Evolutionary conservation across 1,140 invertebrate genomes (phyloP), one percentile per base, ranked within the genome.

Genomic region (Tetragnatha versicolor): DNA sequence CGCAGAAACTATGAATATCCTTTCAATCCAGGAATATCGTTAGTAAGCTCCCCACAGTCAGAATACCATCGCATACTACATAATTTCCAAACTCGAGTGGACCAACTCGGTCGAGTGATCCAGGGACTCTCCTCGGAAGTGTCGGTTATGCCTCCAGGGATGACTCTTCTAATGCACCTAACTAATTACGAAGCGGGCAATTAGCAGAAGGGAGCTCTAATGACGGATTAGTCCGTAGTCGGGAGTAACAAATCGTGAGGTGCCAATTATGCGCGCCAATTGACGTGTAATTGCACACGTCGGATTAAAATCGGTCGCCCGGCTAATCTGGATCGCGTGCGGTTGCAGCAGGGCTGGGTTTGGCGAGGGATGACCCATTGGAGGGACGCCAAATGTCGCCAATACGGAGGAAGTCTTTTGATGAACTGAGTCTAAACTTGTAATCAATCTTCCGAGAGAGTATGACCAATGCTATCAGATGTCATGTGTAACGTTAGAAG

Each of bases 161-260:
- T 25, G n/a, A 63, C n/a, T 33, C 47, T 51, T 22, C 37, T 72
- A 39, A 58, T 35, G 35, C 35, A 72, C 25, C 33, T 37, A 42
- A 37, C 49, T 72, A 72, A 72, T 72, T 58, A 72, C 22, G 51
- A 37, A n/a, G 14, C 20, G 27, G 25, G 47, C 47, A 72, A 58
- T 72, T 72, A 72, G 69, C 9, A 72, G 31, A 33, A n/a, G 4
- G n/a, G 2, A 17, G 51, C 31, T 14, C 17, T 70, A 51, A 70
- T 70, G 55, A 70, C 55, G 49, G 66, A 70, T 70, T 70, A 70
- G 33, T 53, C 66, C 33, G 20, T n/a, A n/a, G 3, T 33, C 12
- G 3, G n/a, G 69, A 58, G 55, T 58, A 72, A 72, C 69, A 45
- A 58, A 72, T 72, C 69, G 69, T 29, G 69, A 72, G 53, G 37